Base-by-base conservation (phyloP, 2,888 invertebrate species). In the Eupeodes luniger region DNA sequence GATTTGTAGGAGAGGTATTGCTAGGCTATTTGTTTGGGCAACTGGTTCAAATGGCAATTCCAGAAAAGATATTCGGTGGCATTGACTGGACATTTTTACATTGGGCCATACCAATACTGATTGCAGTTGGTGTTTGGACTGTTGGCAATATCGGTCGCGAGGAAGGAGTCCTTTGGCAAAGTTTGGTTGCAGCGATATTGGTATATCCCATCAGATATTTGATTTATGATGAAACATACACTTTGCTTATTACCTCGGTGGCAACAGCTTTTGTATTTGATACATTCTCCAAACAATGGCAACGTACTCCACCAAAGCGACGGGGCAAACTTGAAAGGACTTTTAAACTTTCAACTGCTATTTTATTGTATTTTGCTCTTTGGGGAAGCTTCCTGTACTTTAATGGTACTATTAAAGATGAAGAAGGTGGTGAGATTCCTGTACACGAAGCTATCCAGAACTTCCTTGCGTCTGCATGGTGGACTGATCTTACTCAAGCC, bases 141-240 rank as follows among this genome's bases (percentile, higher is more conserved):
- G 97, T 98, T 10, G 98, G 98, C 40, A 99, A 98, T 91, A 96
- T 98, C 89, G 98, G 98, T 0, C 95, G 96, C 2, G 97, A 98
- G 92, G 94, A 95, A 91, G 98, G 98, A 1, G 93, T 95, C 0
- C 94, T 97, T 49, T 96, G 96, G 94, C 95, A 96, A 92, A 95
- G 97, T 0, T 92, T 98, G 0, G 74, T 95, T 0, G 96, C 95
- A 0, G 96, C 98, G 0, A 96, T 96, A 90, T 90, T 94, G 0
- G 93, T 95, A 0, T 96, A 97, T 91, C 96, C 96, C 0, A 92
- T 96, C 0, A 95, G 97, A 16, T 96, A 96, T 93, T 96, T 96
- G 90, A 94, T 96, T 70, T 96, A 95, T 79, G 97, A 97, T 89
- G 96, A 97, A 90, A 96, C 95, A 0, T 94, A 96, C 27, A 96